Base-by-base conservation (phyloP, 2,888 invertebrate species). In the Drosophila niveifrons region DNA sequence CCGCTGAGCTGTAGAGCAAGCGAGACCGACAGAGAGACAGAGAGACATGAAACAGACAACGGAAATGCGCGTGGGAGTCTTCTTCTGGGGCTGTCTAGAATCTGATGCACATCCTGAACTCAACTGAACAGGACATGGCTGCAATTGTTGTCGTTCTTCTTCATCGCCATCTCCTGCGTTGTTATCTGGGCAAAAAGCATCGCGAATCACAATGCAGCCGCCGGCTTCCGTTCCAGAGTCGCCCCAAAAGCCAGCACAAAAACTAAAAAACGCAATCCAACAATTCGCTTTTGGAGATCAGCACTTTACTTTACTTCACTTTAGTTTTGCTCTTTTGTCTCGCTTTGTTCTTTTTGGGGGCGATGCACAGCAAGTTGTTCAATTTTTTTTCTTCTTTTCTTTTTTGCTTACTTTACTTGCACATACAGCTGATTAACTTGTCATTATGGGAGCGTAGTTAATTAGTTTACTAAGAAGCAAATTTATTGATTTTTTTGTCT, bases 21-120 rank as follows among this genome's bases (percentile, higher is more conserved):
- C 9, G 10, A 8, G 13, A 10, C 52, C 43, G 43, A 50, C 7
- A 1, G 61, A 11, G 23, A 8, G 53, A 48, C 48, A 17, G 75
- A 52, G 67, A 34, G 63, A 59, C 64, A 47, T 64, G n/a, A 13
- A 23, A 23, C 23, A 23, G 23, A 59, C 50, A 67, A 64, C 82
- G 83, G 83, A 83, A 85, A 70, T 82, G 64, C 71, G 88, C 85
- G 88, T 84, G 83, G 83, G 88, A 82, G 82, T 86, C 50, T 65
- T 29, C 41, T 31, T 17, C n/a, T 3, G 36, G 36, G 29, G 17
- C 41, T 13, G 23, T 79, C 67, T 72, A 65, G 66, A 67, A 47
- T 51, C 58, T 13, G 13, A 11, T 11, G 13, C n/a, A 52, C 76
- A 76, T 72, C 67, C 66, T 36, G 36, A 36, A 66, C 66, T 36